These are phyloP conservation scores for Semnopithecus entellus DNA, from an alignment of 2,113 vertebrate species.

Conservation along the genomic window DNA sequence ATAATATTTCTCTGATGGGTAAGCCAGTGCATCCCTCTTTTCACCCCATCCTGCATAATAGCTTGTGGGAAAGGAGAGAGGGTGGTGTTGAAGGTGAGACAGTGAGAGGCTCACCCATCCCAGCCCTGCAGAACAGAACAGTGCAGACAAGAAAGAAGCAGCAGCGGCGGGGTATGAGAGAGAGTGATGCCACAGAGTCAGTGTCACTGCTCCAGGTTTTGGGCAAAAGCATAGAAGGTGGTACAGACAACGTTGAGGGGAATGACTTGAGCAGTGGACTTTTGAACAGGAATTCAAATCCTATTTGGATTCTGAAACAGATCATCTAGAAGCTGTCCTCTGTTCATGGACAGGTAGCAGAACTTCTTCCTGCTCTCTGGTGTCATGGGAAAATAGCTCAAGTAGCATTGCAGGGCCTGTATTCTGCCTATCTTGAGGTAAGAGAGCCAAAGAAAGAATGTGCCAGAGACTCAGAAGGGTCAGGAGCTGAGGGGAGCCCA, in stretches of 20 bases:
- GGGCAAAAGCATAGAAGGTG: not conserved
- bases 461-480: not conserved
- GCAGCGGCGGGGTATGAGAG: too few species aligned
- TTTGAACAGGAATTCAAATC: not conserved
- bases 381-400: not conserved
- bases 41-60: not conserved
- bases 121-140: too few species aligned
- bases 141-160: not conserved
- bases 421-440: not conserved
- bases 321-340: not conserved
- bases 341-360: not conserved
- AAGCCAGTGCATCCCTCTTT: not conserved
- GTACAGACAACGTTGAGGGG: not conserved
- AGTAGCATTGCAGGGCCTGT: not conserved
- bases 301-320: not conserved
- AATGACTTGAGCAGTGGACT: not conserved
- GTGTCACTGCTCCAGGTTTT: not conserved
- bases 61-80: not conserved
- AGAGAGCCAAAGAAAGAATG: not conserved
- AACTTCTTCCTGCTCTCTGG: not conserved
- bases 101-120: not conserved
- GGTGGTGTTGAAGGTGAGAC: not conserved
- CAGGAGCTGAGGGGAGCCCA: not conserved
- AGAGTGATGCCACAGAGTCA: not conserved
- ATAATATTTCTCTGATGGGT: too few species aligned